Conservation (phyloP, 2,113 vertebrate species). For the Orycteropus afer region DNA sequence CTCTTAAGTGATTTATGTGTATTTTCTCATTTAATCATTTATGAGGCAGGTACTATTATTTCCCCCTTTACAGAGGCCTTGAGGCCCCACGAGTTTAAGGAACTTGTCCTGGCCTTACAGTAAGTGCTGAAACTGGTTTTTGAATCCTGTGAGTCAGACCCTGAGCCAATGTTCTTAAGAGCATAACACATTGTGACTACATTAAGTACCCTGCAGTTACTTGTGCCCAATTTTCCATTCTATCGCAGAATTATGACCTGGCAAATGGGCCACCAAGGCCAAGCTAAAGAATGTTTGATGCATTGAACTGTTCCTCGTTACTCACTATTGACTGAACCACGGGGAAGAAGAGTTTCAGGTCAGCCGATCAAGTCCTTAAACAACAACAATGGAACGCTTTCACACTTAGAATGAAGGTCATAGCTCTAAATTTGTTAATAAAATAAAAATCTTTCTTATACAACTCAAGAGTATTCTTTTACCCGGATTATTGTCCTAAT, state of each 20-base stretch:
- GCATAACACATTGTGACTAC: background rate
- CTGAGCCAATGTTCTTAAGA: background rate
- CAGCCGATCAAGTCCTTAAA: background rate
- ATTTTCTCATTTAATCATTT: constrained; percentile 27
- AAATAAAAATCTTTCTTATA: constrained; percentile 62
- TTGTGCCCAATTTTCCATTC: background rate
- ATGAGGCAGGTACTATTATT: constrained; percentile 8
- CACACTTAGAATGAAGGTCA: constrained; percentile 14
- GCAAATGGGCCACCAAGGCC: background rate
- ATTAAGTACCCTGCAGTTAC: background rate
- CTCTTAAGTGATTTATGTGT: background rate
- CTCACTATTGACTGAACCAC: background rate
- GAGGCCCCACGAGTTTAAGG: background rate
- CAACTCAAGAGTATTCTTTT: constrained; percentile 31
- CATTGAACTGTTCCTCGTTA: background rate
- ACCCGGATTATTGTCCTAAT: constrained; percentile 10
- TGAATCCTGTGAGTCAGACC: background rate
- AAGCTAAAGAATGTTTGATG: background rate
- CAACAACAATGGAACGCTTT: background rate
- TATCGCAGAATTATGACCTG: background rate
- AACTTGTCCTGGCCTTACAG: background rate
- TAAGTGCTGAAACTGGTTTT: background rate
- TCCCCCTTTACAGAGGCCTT: background rate
- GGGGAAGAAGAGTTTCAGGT: background rate
- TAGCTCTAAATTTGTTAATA: constrained; percentile 60